Conservation (phyloP, 2,888 invertebrate genomes). For the Esperia sulphurella region DNA sequence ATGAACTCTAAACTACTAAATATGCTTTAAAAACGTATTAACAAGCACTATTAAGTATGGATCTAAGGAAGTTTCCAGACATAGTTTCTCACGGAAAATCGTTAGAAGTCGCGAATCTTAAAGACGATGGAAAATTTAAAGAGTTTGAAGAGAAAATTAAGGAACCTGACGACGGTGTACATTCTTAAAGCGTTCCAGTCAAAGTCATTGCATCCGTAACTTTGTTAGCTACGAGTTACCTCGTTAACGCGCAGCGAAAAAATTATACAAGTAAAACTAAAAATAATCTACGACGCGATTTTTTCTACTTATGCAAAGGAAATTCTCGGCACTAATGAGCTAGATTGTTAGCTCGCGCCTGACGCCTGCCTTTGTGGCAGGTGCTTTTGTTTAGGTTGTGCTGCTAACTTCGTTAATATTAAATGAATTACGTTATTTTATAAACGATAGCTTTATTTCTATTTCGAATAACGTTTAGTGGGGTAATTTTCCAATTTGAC, state of each 20-base stretch:
- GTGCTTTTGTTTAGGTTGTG: conserved; percentile 39
- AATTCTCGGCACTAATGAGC: conserved; percentile 61
- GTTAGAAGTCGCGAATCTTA: conserved; percentile 45
- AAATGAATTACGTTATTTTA: conserved; percentile 12
- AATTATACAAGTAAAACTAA: conserved; percentile 54
- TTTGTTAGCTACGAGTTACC: conserved; percentile 61
- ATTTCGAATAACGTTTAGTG: conserved; percentile 10
- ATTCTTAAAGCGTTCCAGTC: conserved; percentile 42
- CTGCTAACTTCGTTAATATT: conserved; percentile 41
- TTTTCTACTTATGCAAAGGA: conserved; percentile 45
- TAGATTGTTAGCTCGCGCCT: conserved; percentile 48
- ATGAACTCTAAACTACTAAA: conserved; percentile 36
- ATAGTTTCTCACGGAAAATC: conserved; percentile 45
- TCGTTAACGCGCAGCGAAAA: conserved; percentile 62
- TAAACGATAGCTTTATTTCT: conserved; percentile 1
- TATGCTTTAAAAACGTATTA: conserved; percentile 25
- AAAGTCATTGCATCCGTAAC: conserved; percentile 58
- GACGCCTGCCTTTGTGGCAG: conserved; percentile 43
- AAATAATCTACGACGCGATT: conserved; percentile 53
- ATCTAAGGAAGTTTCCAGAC: conserved; percentile 25
- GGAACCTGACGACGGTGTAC: conserved; percentile 38
- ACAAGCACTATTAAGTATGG: background rate
- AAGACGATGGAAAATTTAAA: conserved; percentile 64
- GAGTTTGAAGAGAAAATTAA: conserved; percentile 70
- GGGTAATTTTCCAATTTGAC: conserved; percentile 39